Base-by-base conservation (phyloP, 2,888 invertebrate genomes). In the Spisula solida region DNA sequence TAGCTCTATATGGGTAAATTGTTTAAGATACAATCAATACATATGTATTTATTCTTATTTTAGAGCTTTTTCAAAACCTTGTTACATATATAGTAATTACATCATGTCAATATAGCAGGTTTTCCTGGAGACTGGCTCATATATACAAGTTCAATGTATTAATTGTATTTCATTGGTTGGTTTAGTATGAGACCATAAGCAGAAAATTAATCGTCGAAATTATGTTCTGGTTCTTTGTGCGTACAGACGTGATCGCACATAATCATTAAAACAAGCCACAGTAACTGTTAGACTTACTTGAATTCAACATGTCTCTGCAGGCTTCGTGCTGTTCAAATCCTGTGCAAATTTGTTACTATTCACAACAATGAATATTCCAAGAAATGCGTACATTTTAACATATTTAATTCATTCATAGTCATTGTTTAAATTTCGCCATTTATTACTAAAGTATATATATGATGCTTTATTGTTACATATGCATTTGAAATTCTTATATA, bases 381-480 rank as follows among this genome's bases (percentile, higher is more conserved):
- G 60, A 66, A 66, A 66, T 66, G 25, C 25, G n/a, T 56, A 20
- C 20, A 66, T 8, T 25, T 25, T 12, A 25, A 66, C n/a, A 25
- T 66, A 12, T 25, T 25, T 66, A 66, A 66, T 14, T 12, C 6
- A 10, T 25, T 4, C 60, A 66, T 25, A 66, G n/a, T 66, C 10
- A 25, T 66, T 25, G 25, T 66, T 66, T n/a, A 66, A 66, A n/a
- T 25, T n/a, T n/a, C n/a, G 6, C 5, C 25, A 6, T 12, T 25
- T 66, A n/a, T 5, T 66, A 66, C n/a, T n/a, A n/a, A n/a, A n/a
- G n/a, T n/a, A n/a, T n/a, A n/a, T n/a, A n/a, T n/a, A 66, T 66
- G 60, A 66, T 66, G 60, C n/a, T n/a, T 66, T 12, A 66, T 66
- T 66, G 60, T 66, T 66, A 66, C 25, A 25, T 66, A 41, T n/a